Evolutionary conservation across 2,113 vertebrate species (phyloP), one percentile per base, ranked within the genome.

Genomic region (Aphyosemion australe): DNA sequence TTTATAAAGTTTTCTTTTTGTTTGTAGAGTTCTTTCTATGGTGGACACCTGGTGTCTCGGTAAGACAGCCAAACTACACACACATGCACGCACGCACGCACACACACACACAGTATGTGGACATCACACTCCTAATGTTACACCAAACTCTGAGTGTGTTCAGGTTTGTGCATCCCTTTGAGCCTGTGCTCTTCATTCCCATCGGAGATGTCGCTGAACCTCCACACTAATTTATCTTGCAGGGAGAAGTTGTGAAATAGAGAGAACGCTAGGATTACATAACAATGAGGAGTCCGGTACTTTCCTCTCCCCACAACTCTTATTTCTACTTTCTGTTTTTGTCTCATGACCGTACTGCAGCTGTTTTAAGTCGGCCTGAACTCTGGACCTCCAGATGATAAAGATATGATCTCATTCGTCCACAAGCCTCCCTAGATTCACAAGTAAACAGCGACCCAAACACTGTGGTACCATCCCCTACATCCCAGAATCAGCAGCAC

Each of bases 1-100:
- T 26, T 26, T 5, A 2, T 26, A 26, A 26, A 8, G 15, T 83
- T 80, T 65, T 86, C 54, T 76, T 34, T 79, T 74, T 11, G 69
- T 88, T 12, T 76, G 5, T 65, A 98, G 96, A 92, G 95, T 97
- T 73, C 91, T 97, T 86, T 93, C 93, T 65, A 91, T 92, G 81
- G 78, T 96, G 82, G 89, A 94, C 79, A 88, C 89, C 55, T 93
- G 91, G 90, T 87, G 76, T 65, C 82, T 82, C 5, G 96, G 96
- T 98, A 94, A 94, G 94, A 78, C 9, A 1, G 7, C 54, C 21
- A 6, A n/a, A 65, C 6, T 45, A 67, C 26, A 12, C 42, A 57
- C 57, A 34, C 42, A 13, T n/a, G 26, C 50, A 50, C 20, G 1
- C 3, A 32, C 34, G 50, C 19, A 61, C 0, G 11, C 19, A 47